Base-by-base conservation (phyloP, 2,113 vertebrate species). In the Bungarus multicinctus region DNA sequence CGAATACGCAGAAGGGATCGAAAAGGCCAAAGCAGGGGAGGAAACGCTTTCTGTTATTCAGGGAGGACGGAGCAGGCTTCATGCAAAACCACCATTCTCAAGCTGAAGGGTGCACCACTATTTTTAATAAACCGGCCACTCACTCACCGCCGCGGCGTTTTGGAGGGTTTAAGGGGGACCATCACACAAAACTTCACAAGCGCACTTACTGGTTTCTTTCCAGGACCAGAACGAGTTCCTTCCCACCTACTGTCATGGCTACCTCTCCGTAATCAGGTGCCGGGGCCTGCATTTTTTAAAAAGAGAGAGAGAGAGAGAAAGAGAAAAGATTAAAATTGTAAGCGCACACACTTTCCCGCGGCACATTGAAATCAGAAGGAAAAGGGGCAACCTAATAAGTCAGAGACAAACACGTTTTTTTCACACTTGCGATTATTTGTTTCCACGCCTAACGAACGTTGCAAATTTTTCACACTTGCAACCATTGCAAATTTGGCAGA, bases 211-310 rank as follows among this genome's bases (percentile, higher is more conserved):
- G 95, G 94, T 97, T 98, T n/a, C 94, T 97, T 93, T 98, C 97
- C 89, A 98, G 96, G 95, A 97, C 96, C 91, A 98, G 95, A 93
- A 98, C 94, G 94, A 98, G 93, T 23, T 97, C 95, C 94, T 97
- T 96, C 95, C 97, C 96, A 6, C 54, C 91, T 50, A 97, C 97
- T 4, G 96, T 97, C 92, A 98, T 94, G 57, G 90, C 57, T 14
- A 98, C 97, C 91, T 98, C 97, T 47, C 98, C 98, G 3, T 93
- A 95, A 90, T 94, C 95, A 81, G 98, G 98, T 50, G 95, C 93
- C 60, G 88, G 81, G 43, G 94, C 94, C 98, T 98, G 97, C 23
- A 18, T 74, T 74, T n/a, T 53, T 53, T 2, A 30, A 27, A 60
- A 60, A 23, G 22, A 47, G 47, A 47, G 3, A 47, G 47, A 47